A percentile compares a stretch with the other conserved stretches of the same genome.
Conservation (phyloP, 2,113 vertebrate species). For the Tricholaema leucomelas region DNA sequence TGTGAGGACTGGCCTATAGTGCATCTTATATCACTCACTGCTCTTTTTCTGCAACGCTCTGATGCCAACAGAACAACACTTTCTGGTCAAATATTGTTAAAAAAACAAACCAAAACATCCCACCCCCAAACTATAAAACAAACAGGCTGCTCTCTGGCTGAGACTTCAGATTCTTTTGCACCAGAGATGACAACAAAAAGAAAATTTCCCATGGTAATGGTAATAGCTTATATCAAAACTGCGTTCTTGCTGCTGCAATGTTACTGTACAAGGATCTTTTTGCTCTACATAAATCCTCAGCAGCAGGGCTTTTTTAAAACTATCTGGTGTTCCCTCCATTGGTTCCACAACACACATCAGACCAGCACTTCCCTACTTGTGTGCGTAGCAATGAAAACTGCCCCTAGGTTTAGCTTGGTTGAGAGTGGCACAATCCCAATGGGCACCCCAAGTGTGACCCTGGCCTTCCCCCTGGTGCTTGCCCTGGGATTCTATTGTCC, state of each 20-base stretch:
- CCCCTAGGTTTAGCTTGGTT: not conserved
- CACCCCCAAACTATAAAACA: not conserved
- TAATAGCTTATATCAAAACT: conserved; percentile 41
- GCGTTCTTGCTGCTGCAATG: conserved; percentile 33
- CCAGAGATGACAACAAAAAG: conserved; percentile 47
- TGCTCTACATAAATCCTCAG: not conserved
- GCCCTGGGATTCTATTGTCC: not conserved
- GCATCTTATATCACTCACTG: conserved; percentile 23
- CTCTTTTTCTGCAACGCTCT: not conserved
- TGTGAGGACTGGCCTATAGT: not conserved
- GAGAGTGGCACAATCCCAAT: not conserved
- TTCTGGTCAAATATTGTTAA: conserved; percentile 9
- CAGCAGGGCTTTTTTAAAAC: not conserved
- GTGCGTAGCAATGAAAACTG: not conserved
- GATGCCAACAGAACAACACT: not conserved
- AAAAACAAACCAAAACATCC: not conserved
- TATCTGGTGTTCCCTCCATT: not conserved
- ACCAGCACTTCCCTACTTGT: not conserved
- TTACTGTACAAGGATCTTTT: conserved; percentile 35
- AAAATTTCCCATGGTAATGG: conserved; percentile 42
- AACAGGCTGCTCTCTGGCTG: conserved; percentile 39
- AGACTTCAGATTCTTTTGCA: conserved; percentile 62
- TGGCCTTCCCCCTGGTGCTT: not conserved
- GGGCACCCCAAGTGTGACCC: not conserved
- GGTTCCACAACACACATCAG: not conserved